Base-by-base conservation (phyloP, 2,888 invertebrate genomes). In the Amiota communis region DNA sequence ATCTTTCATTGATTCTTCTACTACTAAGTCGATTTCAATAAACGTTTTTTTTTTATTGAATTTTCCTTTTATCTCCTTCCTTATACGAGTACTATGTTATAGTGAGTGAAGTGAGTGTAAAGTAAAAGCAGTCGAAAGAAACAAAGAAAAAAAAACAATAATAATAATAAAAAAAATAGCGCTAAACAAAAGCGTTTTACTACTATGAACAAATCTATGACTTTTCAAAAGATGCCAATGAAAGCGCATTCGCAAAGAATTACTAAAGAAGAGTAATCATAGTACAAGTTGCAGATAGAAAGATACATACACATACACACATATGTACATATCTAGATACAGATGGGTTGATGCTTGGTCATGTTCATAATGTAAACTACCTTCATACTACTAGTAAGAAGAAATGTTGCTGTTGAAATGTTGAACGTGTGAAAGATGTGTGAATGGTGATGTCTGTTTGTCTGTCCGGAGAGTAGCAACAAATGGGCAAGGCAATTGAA, bases 381-480 rank as follows among this genome's bases (percentile, higher is more conserved):
- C 15, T 15, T 11, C 8, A 20, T 59, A 11, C 17, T 6, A 15
- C 17, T 6, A 15, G 8, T 59, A 20, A 17, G 36, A 4, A 36
- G 53, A 51, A 51, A 51, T 51, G 53, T 8, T 51, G n/a, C 8
- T 59, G 59, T 59, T 59, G 23, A 12, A 51, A 51, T 59, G 59
- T 59, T 59, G 63, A 63, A 63, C 63, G 63, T 63, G 63, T 63
- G 63, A 63, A 63, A 63, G 63, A 63, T 63, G 63, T 63, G 23
- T 46, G 36, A 63, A 36, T 36, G 36, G 36, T 36, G 36, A 36
- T 36, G 36, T 36, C 36, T 36, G 36, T 36, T 36, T 36, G 36
- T 36, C 36, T 6, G 8, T 36, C 36, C 6, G 8, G 6, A 17
- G 63, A 63, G 11, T 11, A 12, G 23, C n/a, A 36, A 36, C 36